Conservation (phyloP, 2,888 invertebrate species). For the Tridacna crocea region DNA sequence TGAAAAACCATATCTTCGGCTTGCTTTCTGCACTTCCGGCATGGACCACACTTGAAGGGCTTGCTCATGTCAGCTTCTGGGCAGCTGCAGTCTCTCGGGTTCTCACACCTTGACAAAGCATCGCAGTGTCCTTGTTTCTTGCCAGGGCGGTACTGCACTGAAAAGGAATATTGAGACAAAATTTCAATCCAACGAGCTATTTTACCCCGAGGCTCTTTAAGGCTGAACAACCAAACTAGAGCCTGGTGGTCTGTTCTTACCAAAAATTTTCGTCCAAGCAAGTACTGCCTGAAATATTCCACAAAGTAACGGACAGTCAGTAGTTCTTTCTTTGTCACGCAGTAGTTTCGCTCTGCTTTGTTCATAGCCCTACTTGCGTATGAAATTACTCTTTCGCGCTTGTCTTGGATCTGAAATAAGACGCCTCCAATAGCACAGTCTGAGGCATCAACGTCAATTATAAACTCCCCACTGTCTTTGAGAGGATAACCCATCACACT, state of each 20-base stretch:
- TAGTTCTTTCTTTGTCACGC: not conserved
- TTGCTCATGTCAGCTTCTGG: not conserved
- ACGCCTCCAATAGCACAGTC: constrained; percentile 51
- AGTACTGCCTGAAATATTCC: constrained; percentile 21
- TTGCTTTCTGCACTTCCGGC: not conserved
- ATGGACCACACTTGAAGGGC: not conserved
- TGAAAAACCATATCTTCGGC: not conserved
- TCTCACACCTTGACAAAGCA: constrained; percentile 40
- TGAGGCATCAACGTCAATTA: constrained; percentile 58
- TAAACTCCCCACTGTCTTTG: constrained; percentile 37
- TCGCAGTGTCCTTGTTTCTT: too few relatives aligned
- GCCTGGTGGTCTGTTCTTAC: constrained; percentile 46
- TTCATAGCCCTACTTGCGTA: constrained; percentile 46
- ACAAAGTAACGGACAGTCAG: not conserved
- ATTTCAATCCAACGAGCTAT: constrained; percentile 45
- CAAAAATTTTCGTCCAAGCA: too few relatives aligned
- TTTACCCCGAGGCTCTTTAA: constrained; percentile 52
- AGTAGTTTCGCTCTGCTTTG: too few relatives aligned
- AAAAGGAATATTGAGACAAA: too few relatives aligned
- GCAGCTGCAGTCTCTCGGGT: constrained; percentile 49
- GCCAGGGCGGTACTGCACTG: too few relatives aligned
- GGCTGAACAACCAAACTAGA: constrained; percentile 47
- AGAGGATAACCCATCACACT: constrained; percentile 46
- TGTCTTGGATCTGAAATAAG: constrained; percentile 50
- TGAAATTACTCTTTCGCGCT: constrained; percentile 43